These are phyloP conservation scores for Macrotis lagotis DNA, from an alignment of 2,113 vertebrate genomes.

Conservation along the genomic window DNA sequence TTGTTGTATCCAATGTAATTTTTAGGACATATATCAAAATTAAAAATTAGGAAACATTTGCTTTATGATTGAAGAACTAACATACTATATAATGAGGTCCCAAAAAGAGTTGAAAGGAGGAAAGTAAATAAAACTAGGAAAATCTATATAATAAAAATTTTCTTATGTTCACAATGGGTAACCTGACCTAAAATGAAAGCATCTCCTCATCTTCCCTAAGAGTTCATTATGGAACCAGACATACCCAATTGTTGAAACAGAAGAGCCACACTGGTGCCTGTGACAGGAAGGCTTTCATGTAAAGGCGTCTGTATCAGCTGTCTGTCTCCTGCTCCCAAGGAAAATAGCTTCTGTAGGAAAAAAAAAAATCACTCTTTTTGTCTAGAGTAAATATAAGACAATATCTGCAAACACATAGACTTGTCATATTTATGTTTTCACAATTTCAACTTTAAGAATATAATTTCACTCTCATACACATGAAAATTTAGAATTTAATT, in stretches of 20 bases:
- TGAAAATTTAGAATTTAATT: not conserved
- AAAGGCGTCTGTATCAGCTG: slow-evolving; percentile 98
- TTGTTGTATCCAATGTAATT: not conserved
- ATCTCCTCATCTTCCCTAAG: slow-evolving; percentile 18
- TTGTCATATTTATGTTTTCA: not conserved
- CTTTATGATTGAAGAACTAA: not conserved
- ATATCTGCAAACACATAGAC: not conserved
- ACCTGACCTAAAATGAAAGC: slow-evolving; percentile 37
- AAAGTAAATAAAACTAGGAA: slow-evolving; percentile 44
- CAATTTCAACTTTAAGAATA: not conserved
- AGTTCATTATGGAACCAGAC: slow-evolving; percentile 73
- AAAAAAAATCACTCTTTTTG: slow-evolving; percentile 33
- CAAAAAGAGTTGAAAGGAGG: not conserved
- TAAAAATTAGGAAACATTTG: not conserved
- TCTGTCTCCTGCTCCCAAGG: slow-evolving; percentile 96
- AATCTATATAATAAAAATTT: slow-evolving; percentile 27
- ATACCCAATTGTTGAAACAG: slow-evolving; percentile 98
- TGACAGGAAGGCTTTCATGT: slow-evolving; percentile 93
- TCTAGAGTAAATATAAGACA: not conserved
- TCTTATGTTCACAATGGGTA: slow-evolving; percentile 54
- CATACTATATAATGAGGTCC: not conserved
- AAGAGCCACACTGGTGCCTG: slow-evolving; percentile 94
- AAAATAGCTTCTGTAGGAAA: slow-evolving; percentile 93
- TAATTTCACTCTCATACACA: not conserved
- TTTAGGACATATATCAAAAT: not conserved